Conservation (phyloP, 1,140 invertebrate genomes). For the Macrocentrus cingulum region DNA sequence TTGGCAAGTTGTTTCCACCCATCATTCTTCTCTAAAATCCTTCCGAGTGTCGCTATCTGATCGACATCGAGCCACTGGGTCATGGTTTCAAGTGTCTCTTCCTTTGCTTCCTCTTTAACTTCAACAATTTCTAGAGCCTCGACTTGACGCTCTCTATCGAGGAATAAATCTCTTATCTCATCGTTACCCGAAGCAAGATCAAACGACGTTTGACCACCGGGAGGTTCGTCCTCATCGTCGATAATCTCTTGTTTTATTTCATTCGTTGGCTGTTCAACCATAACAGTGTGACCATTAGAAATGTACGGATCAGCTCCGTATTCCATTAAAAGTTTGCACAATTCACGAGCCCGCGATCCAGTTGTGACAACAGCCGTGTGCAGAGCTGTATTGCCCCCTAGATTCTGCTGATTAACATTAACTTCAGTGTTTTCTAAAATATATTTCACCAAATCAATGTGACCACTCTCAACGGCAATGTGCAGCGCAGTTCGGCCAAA, state of each 20-base stretch:
- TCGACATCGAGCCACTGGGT: conserved; percentile 30
- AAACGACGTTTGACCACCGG: conserved; percentile 42
- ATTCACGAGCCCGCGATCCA: conserved; percentile 40
- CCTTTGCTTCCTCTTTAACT: conserved; percentile 29
- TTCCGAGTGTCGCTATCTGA: conserved; percentile 35
- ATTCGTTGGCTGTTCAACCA: conserved; percentile 13
- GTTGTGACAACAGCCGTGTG: conserved; percentile 46
- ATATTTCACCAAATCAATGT: conserved; percentile 56
- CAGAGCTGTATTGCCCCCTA: conserved; percentile 50
- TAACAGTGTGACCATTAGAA: conserved; percentile 35
- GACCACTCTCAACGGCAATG: conserved; percentile 59
- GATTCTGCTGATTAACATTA: conserved; percentile 46
- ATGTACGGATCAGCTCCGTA: conserved; percentile 45
- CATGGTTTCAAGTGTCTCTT: conserved; percentile 10
- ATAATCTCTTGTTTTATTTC: conserved; percentile 27
- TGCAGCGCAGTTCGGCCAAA: conserved; percentile 63
- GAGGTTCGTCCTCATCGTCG: conserved; percentile 35
- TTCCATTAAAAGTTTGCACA: conserved; percentile 42
- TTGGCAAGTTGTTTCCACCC: conserved; percentile 50
- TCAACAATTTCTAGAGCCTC: conserved; percentile 9
- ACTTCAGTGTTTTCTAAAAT: conserved; percentile 56
- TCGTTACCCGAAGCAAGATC: conserved; percentile 47
- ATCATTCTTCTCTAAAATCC: conserved; percentile 44
- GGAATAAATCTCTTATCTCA: conserved; percentile 40
- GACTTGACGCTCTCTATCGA: conserved; percentile 1